phyloP scores from a whole-genome alignment of 2,797 vertebrate genomes.

The Syngnathus acus region DNA sequence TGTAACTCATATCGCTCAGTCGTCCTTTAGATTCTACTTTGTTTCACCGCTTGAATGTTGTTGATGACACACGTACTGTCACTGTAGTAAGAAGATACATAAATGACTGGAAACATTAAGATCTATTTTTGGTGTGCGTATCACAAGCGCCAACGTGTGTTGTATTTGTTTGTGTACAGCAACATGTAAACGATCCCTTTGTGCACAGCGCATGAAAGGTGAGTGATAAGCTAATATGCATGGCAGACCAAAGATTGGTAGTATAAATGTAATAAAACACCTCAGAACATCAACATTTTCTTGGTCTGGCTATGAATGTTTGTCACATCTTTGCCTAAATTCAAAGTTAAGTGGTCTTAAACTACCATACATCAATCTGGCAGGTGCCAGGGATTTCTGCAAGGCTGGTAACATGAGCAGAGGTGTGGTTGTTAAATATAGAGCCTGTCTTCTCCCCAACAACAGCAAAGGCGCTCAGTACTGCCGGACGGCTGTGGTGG shows the following conservation, averaged over 20 bases:
- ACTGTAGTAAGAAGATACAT: neutral
- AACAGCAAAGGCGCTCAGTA: constrained; percentile 36
- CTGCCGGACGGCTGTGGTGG: constrained; percentile 3
- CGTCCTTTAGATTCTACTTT: neutral
- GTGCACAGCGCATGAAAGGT: neutral
- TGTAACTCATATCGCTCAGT: neutral
- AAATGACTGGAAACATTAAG: neutral
- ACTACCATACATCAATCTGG: constrained; percentile 14
- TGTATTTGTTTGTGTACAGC: neutral
- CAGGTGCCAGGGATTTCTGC: constrained; percentile 24
- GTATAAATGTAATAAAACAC: neutral
- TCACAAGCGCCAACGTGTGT: neutral
- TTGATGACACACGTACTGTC: neutral
- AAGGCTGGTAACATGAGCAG: constrained; percentile 42
- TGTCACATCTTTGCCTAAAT: constrained; percentile 1
- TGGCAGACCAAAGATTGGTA: neutral
- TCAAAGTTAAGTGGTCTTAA: constrained; percentile 8
- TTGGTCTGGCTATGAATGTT: no score
- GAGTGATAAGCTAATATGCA: neutral
- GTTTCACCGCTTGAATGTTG: neutral
- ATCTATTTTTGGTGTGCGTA: neutral
- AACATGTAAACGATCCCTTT: neutral
- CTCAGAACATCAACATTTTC: neutral
- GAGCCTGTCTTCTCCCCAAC: constrained; percentile 49
- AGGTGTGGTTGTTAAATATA: constrained; percentile 54